phyloP scores from a whole-genome alignment of 2,888 invertebrate species.

The Caenorhabditis zanzibari region DNA sequence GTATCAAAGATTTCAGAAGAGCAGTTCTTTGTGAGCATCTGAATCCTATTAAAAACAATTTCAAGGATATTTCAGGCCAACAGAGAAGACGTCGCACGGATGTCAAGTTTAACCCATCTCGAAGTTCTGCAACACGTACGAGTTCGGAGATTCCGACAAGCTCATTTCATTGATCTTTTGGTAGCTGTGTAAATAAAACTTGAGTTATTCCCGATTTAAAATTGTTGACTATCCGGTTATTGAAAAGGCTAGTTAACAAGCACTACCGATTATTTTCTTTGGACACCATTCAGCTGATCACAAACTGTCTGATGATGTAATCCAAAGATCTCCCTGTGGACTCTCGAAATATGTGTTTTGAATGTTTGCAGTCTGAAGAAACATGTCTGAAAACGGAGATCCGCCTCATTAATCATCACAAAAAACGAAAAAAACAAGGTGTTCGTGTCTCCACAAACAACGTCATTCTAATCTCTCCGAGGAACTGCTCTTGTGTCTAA shows the following conservation, averaged over 20 bases:
- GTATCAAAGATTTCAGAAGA: slow-evolving; percentile 45
- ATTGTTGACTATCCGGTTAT: too few relatives aligned
- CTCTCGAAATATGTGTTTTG: background rate
- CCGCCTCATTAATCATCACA: slow-evolving; percentile 9
- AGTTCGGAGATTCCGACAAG: slow-evolving; percentile 10
- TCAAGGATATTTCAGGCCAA: slow-evolving; percentile 9
- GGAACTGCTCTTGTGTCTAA: background rate
- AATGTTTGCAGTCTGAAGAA: background rate
- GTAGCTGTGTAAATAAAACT: background rate
- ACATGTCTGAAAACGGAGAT: background rate
- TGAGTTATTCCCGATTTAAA: background rate
- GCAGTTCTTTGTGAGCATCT: slow-evolving; percentile 21
- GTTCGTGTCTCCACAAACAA: background rate
- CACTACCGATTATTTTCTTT: too few relatives aligned
- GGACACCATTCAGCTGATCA: too few relatives aligned
- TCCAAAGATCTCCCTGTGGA: background rate
- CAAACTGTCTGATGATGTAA: too few relatives aligned
- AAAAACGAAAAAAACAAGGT: background rate
- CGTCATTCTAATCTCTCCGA: slow-evolving; percentile 8
- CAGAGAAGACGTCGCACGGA: slow-evolving; percentile 8
- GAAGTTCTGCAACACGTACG: slow-evolving; percentile 6
- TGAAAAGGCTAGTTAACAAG: too few relatives aligned
- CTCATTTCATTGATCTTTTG: slow-evolving; percentile 20
- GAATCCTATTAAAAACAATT: background rate
- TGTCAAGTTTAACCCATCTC: slow-evolving; percentile 12